Percentiles rank a stretch among this genome's conserved stretches.
phyloP scores from a whole-genome alignment of 2,888 invertebrate species.

The Drepana falcataria region DNA sequence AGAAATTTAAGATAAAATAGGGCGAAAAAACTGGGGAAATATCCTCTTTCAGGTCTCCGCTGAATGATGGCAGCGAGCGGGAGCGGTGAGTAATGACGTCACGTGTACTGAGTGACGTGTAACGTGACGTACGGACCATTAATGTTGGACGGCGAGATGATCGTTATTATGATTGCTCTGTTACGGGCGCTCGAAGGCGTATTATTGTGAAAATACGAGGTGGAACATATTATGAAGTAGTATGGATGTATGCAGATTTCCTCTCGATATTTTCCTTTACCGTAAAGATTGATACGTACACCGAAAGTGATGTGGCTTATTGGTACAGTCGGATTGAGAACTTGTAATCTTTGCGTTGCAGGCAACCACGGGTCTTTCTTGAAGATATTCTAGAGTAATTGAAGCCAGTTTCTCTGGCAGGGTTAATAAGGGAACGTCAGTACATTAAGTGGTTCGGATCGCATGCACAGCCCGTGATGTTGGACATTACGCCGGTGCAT shows the following conservation, averaged over 20 bases:
- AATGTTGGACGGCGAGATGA: neutral
- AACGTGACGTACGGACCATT: conserved; percentile 2
- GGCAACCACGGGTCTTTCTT: too few species aligned
- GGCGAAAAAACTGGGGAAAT: conserved; percentile 3
- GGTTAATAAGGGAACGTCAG: conserved; percentile 13
- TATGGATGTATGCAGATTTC: too few species aligned
- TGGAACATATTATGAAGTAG: too few species aligned
- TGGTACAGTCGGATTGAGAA: too few species aligned
- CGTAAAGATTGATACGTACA: too few species aligned
- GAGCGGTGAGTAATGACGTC: conserved; percentile 50
- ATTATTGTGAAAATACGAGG: too few species aligned
- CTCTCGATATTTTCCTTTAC: too few species aligned
- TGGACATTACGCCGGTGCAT: conserved; percentile 47
- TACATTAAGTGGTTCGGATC: conserved; percentile 15
- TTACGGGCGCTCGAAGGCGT: neutral
- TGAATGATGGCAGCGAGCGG: conserved; percentile 35
- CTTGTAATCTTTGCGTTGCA: too few species aligned
- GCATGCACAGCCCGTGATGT: conserved; percentile 34
- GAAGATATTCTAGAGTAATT: neutral
- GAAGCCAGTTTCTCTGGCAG: neutral
- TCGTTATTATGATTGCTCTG: conserved; percentile 2
- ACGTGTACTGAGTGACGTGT: conserved; percentile 20
- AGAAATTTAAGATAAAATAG: conserved; percentile 8
- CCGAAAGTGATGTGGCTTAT: too few species aligned
- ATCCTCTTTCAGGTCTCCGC: conserved; percentile 18